Conservation (phyloP, 1,140 invertebrate species). For the Lordiphosa mommai region DNA sequence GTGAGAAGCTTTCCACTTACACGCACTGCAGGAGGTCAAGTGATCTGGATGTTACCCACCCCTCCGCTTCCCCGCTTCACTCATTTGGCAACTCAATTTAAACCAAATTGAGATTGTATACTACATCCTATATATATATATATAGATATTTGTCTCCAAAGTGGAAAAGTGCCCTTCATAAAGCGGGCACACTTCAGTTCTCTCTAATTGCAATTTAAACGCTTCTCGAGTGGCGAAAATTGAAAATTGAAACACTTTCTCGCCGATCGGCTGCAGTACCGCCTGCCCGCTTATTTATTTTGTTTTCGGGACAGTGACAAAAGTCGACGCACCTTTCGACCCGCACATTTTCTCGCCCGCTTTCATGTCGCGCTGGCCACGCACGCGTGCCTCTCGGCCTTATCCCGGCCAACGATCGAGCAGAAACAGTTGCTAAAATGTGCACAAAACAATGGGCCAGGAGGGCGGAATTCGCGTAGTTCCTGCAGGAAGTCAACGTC, state of each 20-base stretch:
- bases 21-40: conserved; percentile 1
- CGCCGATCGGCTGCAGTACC: conserved; percentile 1
- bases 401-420: conserved; percentile 20
- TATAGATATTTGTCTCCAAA: conserved; percentile 10
- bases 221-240: conserved; percentile 61
- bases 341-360: conserved; percentile 56
- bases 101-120: too few species aligned
- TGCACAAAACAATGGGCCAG: conserved; percentile 28
- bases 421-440: conserved; percentile 64
- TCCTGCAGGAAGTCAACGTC: conserved; percentile 65
- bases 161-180: conserved; percentile 33
- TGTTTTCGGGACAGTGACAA: conserved; percentile 39
- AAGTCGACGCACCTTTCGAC: conserved; percentile 68
- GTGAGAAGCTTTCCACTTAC: conserved; percentile 12
- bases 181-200: conserved; percentile 51
- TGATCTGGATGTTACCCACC: neutral
- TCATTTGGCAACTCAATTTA: neutral
- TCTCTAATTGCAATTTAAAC: conserved; percentile 69
- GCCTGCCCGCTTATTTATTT: conserved; percentile 57
- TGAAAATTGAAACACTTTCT: conserved; percentile 25
- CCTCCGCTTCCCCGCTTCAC: neutral
- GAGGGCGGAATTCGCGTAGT: conserved; percentile 19
- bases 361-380: conserved; percentile 23
- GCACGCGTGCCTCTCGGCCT: conserved; percentile 49
- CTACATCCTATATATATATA: too few species aligned